These are phyloP conservation scores for Fregata magnificens DNA, from an alignment of 2,113 vertebrate species.

Conservation along the genomic window DNA sequence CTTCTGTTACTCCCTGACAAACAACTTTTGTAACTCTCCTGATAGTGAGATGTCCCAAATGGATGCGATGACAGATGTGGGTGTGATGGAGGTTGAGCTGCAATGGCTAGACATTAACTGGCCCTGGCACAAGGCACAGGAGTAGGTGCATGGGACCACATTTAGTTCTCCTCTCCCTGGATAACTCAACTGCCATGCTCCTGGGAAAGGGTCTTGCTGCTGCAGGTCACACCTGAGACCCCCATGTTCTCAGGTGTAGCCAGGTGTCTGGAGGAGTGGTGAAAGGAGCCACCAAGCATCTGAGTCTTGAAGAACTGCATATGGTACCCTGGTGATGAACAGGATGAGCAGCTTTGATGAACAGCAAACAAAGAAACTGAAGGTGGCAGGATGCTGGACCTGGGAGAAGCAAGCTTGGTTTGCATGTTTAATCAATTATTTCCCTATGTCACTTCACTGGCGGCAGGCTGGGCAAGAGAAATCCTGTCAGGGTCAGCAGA, in stretches of 20 bases:
- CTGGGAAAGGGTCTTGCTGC: not conserved
- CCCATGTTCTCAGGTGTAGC: not conserved
- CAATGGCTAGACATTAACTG: not conserved
- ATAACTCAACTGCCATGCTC: not conserved
- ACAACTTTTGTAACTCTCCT: not conserved
- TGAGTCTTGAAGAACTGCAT: not conserved
- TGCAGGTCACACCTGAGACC: not conserved
- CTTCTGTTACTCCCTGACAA: not conserved
- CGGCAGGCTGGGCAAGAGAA: not conserved
- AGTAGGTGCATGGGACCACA: not conserved
- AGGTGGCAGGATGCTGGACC: rapidly evolving
- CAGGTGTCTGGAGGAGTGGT: not conserved
- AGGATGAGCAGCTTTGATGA: not conserved
- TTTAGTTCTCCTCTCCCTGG: not conserved
- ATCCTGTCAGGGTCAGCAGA: not conserved
- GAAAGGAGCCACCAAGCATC: not conserved
- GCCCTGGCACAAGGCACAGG: not conserved
- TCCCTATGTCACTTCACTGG: not conserved
- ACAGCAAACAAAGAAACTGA: not conserved
- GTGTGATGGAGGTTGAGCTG: not conserved
- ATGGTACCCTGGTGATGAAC: not conserved
- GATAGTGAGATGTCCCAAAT: not conserved
- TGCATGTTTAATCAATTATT: not conserved
- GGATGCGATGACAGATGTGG: not conserved
- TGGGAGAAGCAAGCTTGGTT: not conserved